Conservation (phyloP, 1,140 invertebrate species). For the Eufriesea mexicana region DNA sequence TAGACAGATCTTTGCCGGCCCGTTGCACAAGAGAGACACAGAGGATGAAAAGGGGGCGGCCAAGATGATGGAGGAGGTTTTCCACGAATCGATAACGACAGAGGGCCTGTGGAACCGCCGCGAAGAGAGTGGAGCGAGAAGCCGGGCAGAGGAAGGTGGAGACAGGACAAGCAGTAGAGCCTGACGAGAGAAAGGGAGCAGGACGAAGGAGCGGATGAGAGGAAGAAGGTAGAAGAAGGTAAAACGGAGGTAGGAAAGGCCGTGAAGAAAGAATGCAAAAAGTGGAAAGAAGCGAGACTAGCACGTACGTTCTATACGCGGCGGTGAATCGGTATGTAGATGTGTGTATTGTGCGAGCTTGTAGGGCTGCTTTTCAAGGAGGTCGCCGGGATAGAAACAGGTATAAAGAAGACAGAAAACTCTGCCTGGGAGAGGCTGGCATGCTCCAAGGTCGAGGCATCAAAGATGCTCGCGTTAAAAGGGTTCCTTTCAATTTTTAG, state of each 20-base stretch:
- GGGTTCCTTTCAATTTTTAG: slow-evolving; percentile 41
- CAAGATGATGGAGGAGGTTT: slow-evolving; percentile 45
- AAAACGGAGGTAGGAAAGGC: neutral
- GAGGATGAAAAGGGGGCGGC: slow-evolving; percentile 40
- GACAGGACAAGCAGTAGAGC: slow-evolving; percentile 16
- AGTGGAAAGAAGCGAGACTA: slow-evolving; percentile 15
- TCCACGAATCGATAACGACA: slow-evolving; percentile 59
- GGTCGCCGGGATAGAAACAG: slow-evolving; percentile 17
- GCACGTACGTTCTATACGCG: slow-evolving; percentile 2
- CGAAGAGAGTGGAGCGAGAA: neutral
- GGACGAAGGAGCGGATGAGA: neutral
- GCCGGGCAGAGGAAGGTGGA: neutral
- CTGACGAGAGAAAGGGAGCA: neutral
- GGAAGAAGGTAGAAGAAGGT: neutral
- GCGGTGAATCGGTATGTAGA: slow-evolving; percentile 21
- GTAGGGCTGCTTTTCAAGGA: slow-evolving; percentile 31
- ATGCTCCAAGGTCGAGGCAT: slow-evolving; percentile 35
- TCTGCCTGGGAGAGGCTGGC: neutral
- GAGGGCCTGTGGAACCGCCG: slow-evolving; percentile 29
- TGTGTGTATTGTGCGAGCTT: slow-evolving; percentile 19
- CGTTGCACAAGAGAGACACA: slow-evolving; percentile 46
- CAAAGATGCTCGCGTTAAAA: slow-evolving; percentile 44
- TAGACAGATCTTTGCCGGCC: slow-evolving; percentile 44
- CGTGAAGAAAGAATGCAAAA: slow-evolving; percentile 37
- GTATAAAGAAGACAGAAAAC: slow-evolving; percentile 7